Conservation (phyloP, 2,888 invertebrate genomes). For the Limnephilus rhombicus region DNA sequence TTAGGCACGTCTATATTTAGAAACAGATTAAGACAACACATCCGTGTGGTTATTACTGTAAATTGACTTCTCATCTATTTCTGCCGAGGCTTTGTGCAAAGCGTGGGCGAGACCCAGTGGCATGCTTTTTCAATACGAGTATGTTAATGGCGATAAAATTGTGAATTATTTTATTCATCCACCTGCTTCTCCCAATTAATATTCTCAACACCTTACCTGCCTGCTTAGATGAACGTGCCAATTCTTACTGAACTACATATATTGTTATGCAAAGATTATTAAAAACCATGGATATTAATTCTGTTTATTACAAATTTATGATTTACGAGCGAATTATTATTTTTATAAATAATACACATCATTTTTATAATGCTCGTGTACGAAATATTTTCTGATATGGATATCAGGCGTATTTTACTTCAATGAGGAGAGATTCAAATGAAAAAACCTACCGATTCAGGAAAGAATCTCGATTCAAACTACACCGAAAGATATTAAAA, state of each 20-base stretch:
- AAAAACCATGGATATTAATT: background rate
- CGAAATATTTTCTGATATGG: no score
- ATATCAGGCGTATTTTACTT: no score
- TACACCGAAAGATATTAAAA: no score
- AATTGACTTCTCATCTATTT: constrained; percentile 6
- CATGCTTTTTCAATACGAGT: constrained; percentile 11
- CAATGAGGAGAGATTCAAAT: no score
- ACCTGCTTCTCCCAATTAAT: background rate
- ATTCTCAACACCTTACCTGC: background rate
- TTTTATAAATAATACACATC: no score
- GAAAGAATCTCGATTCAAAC: no score
- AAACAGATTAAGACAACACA: constrained; percentile 16
- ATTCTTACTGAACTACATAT: background rate
- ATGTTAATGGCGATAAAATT: background rate
- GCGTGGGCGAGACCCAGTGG: background rate
- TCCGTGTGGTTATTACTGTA: background rate
- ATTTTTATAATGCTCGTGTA: no score
- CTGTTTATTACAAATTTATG: background rate
- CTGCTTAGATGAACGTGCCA: background rate
- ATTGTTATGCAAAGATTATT: background rate
- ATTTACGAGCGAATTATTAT: no score
- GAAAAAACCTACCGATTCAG: no score
- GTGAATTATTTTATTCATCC: background rate
- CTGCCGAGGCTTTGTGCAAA: constrained; percentile 2
- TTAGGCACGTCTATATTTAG: constrained; percentile 7